A percentile compares a stretch with the other conserved stretches of the same genome.
These are phyloP conservation scores for Tor tambroides DNA, from an alignment of 2,113 vertebrate genomes.

Conservation along the genomic window DNA sequence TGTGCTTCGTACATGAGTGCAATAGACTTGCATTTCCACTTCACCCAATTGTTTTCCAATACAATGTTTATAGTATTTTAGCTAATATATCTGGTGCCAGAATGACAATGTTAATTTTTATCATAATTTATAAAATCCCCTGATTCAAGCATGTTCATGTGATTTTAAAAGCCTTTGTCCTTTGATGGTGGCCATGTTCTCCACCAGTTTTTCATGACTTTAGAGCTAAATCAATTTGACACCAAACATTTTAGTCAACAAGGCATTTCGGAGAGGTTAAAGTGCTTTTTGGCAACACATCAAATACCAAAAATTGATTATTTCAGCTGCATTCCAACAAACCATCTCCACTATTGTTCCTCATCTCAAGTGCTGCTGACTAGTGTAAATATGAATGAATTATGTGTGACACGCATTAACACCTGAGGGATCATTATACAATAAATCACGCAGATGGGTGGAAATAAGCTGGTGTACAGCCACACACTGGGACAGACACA, in stretches of 20 bases:
- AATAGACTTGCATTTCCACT: no score
- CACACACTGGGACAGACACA: neutral
- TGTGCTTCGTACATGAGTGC: no score
- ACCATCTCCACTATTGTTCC: constrained; percentile 34
- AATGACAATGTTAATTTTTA: no score
- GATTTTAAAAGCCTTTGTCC: no score
- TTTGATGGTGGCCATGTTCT: no score
- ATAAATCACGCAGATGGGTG: constrained; percentile 41
- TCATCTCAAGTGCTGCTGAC: constrained; percentile 44
- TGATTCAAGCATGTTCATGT: no score
- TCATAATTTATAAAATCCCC: no score
- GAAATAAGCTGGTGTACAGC: constrained; percentile 14
- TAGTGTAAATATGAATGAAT: constrained; percentile 54
- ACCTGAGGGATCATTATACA: constrained; percentile 36
- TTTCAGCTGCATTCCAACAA: constrained; percentile 45
- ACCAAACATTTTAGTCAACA: neutral
- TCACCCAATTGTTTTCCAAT: no score
- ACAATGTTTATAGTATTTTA: no score
- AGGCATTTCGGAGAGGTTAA: constrained; percentile 8
- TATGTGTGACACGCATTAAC: constrained; percentile 46
- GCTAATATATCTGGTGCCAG: no score
- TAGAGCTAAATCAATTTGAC: constrained; percentile 12
- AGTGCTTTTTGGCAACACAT: constrained; percentile 28
- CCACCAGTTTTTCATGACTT: no score
- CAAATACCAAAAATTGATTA: constrained; percentile 45